A percentile compares a stretch with the other conserved stretches of the same genome.
Conservation (phyloP, 1,140 invertebrate species). For the Dinothrombium tinctorium region DNA sequence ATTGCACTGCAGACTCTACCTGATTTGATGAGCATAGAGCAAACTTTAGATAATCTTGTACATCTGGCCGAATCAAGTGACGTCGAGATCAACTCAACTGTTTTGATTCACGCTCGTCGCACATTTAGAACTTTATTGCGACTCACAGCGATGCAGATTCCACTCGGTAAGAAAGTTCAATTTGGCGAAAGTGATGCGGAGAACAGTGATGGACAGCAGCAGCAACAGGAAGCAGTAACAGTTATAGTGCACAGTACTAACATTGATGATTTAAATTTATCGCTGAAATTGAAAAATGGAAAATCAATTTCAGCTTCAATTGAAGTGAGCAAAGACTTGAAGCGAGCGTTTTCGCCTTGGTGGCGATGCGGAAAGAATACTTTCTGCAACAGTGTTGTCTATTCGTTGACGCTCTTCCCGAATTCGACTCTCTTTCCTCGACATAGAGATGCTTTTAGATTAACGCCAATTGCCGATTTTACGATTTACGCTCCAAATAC, state of each 20-base stretch:
- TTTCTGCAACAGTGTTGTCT: slow-evolving; percentile 12
- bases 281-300: not conserved
- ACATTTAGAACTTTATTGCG: slow-evolving; percentile 1
- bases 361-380: not conserved
- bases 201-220: not conserved
- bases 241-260: slow-evolving; percentile 4
- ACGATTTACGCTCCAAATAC: slow-evolving; percentile 11
- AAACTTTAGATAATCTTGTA: not conserved
- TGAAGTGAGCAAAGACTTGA: not conserved
- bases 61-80: not conserved
- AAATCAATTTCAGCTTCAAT: not conserved
- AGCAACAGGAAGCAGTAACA: not conserved
- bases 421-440: slow-evolving; percentile 8
- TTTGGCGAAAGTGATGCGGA: not conserved
- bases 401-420: slow-evolving; percentile 13
- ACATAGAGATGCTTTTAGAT: not conserved
- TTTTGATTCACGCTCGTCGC: slow-evolving; percentile 1
- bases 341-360: not conserved
- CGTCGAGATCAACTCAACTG: not conserved
- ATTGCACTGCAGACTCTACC: slow-evolving; percentile 2
- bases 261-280: slow-evolving; percentile 1
- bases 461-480: slow-evolving; percentile 13
- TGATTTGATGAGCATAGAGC: not conserved
- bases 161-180: slow-evolving; percentile 2
- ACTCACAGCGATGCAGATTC: slow-evolving; percentile 4